Evolutionary conservation across 2,888 invertebrate species (phyloP).

Genomic region (Troilus luridus): DNA sequence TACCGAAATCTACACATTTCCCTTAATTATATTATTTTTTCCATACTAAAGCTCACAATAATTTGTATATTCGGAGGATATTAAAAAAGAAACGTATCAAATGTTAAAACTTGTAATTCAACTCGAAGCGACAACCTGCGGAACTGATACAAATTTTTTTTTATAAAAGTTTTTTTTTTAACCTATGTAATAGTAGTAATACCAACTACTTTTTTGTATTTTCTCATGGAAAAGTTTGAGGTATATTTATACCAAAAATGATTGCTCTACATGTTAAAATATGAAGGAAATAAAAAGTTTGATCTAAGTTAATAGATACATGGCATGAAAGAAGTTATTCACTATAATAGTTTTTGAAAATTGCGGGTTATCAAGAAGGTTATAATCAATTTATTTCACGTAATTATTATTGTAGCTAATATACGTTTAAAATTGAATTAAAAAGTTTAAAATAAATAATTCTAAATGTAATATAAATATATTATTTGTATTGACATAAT

Average conservation of each 20-base stretch:
- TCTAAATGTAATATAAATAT: background rate
- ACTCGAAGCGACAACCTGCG: too few relatives aligned
- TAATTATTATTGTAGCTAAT: background rate
- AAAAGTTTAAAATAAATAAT: background rate
- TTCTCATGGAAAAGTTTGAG: background rate
- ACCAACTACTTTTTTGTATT: too few relatives aligned
- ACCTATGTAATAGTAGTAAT: too few relatives aligned
- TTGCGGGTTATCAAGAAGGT: background rate
- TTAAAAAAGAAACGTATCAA: too few relatives aligned
- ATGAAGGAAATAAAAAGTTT: background rate
- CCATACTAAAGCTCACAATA: too few relatives aligned
- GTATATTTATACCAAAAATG: background rate
- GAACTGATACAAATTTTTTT: too few relatives aligned
- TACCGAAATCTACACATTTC: too few relatives aligned
- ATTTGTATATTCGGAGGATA: too few relatives aligned
- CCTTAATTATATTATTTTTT: too few relatives aligned
- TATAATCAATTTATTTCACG: background rate
- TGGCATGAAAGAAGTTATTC: background rate
- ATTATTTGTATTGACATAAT: background rate
- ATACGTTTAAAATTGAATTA: background rate
- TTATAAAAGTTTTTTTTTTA: too few relatives aligned
- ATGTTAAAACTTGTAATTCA: too few relatives aligned
- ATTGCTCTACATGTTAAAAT: background rate
- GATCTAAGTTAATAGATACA: background rate
- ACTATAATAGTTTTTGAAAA: background rate